phyloP scores from a whole-genome alignment of 2,797 vertebrate species.

The Lepidocolaptes lacrymiger region DNA sequence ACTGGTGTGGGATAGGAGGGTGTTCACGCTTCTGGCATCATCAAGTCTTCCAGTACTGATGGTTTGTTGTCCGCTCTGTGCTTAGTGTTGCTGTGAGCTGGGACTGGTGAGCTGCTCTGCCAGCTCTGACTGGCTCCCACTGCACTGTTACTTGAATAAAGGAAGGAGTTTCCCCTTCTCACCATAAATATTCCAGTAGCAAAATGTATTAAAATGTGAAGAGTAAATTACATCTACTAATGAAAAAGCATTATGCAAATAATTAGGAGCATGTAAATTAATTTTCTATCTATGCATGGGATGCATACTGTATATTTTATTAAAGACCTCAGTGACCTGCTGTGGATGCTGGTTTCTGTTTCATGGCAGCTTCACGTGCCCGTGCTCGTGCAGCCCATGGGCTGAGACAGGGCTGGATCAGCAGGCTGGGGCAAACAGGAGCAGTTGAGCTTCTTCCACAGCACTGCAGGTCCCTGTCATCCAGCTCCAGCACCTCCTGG shows the following conservation, averaged over 20 bases:
- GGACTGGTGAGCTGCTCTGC: background rate
- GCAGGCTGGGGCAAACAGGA: accelerated
- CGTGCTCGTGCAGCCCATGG: accelerated
- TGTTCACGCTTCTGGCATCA: background rate
- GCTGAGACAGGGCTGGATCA: background rate
- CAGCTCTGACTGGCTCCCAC: background rate
- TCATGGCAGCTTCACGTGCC: accelerated
- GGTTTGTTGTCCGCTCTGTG: background rate
- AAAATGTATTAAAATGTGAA: conserved; percentile 62
- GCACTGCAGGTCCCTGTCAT: background rate
- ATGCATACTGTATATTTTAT: conserved; percentile 74
- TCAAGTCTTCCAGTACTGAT: conserved; percentile 30
- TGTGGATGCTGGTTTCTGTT: background rate
- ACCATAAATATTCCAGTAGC: conserved; percentile 60
- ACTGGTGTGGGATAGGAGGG: background rate
- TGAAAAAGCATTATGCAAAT: conserved; percentile 70
- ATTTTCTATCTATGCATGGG: conserved; percentile 75
- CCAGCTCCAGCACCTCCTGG: background rate
- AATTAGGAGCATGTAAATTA: conserved; percentile 68
- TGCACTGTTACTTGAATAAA: conserved; percentile 65
- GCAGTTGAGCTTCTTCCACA: background rate
- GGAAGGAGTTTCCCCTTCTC: conserved; percentile 52
- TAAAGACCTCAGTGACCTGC: conserved; percentile 59
- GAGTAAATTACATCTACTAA: conserved; percentile 43
- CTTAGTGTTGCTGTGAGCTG: background rate